Conservation (phyloP, 2,797 vertebrate genomes). For the Passerculus sandwichensis region DNA sequence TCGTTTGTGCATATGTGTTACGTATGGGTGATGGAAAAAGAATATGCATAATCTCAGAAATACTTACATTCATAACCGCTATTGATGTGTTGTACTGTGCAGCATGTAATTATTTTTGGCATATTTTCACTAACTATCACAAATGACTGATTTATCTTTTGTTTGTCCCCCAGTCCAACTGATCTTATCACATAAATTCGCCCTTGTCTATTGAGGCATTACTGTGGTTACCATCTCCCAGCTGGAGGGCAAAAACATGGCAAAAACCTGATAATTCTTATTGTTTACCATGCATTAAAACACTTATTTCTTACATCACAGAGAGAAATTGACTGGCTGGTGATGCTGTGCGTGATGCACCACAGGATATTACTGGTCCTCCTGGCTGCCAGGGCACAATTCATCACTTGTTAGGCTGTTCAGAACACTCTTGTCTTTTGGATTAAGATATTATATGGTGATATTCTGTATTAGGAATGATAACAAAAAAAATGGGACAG, state of each 20-base stretch:
- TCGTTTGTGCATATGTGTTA: not conserved
- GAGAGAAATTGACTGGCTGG: not conserved
- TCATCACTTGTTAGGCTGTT: not conserved
- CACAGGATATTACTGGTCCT: accelerated
- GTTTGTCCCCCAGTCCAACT: not conserved
- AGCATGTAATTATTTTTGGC: not conserved
- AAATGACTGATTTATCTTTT: not conserved
- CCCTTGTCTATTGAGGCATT: not conserved
- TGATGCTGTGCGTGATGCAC: not conserved
- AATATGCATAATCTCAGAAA: not conserved
- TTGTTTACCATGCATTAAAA: not conserved
- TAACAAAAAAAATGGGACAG: accelerated
- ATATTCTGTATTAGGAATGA: not conserved
- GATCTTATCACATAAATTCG: not conserved
- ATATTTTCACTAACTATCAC: not conserved
- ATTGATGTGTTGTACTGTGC: not conserved
- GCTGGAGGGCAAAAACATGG: not conserved
- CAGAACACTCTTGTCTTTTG: not conserved
- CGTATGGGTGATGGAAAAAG: not conserved
- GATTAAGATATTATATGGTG: not conserved
- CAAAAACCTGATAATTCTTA: not conserved
- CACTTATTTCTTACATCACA: not conserved
- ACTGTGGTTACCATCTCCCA: not conserved
- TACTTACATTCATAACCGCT: not conserved
- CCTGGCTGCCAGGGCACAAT: not conserved